Evolutionary conservation across 1,140 invertebrate genomes (phyloP).

Genomic region (Drosophila fuyamai): DNA sequence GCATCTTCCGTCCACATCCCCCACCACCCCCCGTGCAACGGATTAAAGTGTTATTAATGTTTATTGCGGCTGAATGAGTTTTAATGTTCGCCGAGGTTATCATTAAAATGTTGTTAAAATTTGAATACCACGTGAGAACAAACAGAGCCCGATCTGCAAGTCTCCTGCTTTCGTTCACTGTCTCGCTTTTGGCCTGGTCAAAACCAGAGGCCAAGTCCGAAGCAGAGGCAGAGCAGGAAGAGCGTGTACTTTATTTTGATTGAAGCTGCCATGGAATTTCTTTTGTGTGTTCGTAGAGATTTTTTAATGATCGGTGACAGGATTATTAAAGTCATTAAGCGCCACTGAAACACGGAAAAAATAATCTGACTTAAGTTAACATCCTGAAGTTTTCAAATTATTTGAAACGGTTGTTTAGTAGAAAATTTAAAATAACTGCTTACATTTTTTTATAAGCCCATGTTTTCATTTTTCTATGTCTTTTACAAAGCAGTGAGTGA

Average conservation of each 20-base stretch:
- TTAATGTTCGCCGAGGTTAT: slow-evolving; percentile 82
- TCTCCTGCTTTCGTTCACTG: slow-evolving; percentile 22
- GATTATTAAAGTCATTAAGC: slow-evolving; percentile 83
- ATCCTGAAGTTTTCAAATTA: too few species aligned
- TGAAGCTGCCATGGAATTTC: slow-evolving; percentile 83
- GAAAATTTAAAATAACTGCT: too few species aligned
- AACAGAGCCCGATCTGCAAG: slow-evolving; percentile 39
- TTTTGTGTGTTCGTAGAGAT: slow-evolving; percentile 78
- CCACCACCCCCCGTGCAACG: slow-evolving; percentile 25
- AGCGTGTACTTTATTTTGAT: slow-evolving; percentile 82
- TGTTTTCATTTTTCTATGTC: too few species aligned
- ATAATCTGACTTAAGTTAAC: neutral
- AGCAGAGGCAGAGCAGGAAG: slow-evolving; percentile 65
- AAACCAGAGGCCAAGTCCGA: slow-evolving; percentile 19
- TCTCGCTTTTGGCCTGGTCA: slow-evolving; percentile 19
- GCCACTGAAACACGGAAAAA: slow-evolving; percentile 25
- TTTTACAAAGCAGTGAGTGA: too few species aligned
- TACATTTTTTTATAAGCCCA: too few species aligned
- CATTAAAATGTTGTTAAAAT: slow-evolving; percentile 84
- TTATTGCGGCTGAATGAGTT: slow-evolving; percentile 83
- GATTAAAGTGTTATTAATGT: slow-evolving; percentile 84
- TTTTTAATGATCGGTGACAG: slow-evolving; percentile 83
- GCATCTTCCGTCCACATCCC: neutral
- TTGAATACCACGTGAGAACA: slow-evolving; percentile 80
- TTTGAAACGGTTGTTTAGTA: too few species aligned